Base-by-base conservation (phyloP, 2,888 invertebrate genomes). In the Yponomeuta cagnagella region DNA sequence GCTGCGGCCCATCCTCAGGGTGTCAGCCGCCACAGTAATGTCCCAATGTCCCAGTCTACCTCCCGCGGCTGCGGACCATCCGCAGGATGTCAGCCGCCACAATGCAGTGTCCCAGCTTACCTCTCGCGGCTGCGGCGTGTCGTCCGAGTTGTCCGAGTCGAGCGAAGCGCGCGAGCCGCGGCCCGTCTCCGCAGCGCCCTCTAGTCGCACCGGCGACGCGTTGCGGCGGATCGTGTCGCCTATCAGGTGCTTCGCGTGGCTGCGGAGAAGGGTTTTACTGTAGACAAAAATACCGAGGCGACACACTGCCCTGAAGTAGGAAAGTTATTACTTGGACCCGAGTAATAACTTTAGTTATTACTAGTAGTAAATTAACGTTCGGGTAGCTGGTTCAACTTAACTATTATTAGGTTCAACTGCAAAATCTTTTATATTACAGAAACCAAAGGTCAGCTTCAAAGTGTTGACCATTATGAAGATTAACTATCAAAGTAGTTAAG, bases 211-310 rank as follows among this genome's bases (percentile, higher is more conserved):
- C 70, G 98, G 98, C 70, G 98, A 98, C 77, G 98, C 97, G 93
- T 98, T 98, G 82, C 98, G 95, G 75, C 97, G 95, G 81, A 98
- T 98, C 75, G 98, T 98, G 83, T 98, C 98, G 85, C 98, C 98
- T 83, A 98, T 98, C 84, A 98, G 92, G 85, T 97, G 96, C 87
- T 98, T 98, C 65, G 98, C 98, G 86, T 97, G 96, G 81, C 97
- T 97, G 79, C 6, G 63, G 48, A 43, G 0, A 8, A 43, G 8
- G 43, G 5, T 8, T 43, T 43, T 52, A 65, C 43, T 8, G 52
- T 15, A 12, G 15, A 58, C 12, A 58, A 58, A 58, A 58, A 15
- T 58, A 52, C 52, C 52, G 52, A 15, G 1, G 15, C 3, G 15
- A 58, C 52, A 15, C 52, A 15, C 52, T 43, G 43, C 43, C 43